Percentiles rank a stretch among this genome's conserved stretches.
Evolutionary conservation across 1,140 invertebrate genomes (phyloP).

Genomic region (Nomia melanderi): DNA sequence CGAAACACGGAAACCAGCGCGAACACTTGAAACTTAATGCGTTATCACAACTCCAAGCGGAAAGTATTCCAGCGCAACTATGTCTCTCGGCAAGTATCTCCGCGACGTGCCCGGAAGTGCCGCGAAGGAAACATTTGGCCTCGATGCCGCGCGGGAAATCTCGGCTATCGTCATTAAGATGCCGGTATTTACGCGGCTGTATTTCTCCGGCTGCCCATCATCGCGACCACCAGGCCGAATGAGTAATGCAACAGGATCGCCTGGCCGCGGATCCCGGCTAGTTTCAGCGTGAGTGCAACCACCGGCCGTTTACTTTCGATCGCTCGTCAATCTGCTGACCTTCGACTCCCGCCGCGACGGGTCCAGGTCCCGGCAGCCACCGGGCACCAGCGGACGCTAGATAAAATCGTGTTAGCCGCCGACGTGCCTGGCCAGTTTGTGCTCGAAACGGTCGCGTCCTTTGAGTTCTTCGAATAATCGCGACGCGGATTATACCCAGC

Average conservation of each 20-base stretch:
- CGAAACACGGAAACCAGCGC: no score
- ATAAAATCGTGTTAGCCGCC: constrained; percentile 24
- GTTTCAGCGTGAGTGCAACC: neutral
- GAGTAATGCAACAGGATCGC: constrained; percentile 53
- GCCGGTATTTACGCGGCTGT: constrained; percentile 53
- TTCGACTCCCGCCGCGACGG: constrained; percentile 23
- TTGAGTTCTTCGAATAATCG: constrained; percentile 37
- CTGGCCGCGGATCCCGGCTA: neutral
- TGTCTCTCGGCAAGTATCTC: neutral
- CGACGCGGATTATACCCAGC: constrained; percentile 26
- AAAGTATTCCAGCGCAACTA: no score
- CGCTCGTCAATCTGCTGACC: constrained; percentile 42
- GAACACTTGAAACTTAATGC: no score
- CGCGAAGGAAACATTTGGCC: constrained; percentile 37
- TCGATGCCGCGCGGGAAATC: constrained; percentile 53
- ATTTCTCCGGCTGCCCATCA: constrained; percentile 53
- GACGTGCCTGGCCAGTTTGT: constrained; percentile 4
- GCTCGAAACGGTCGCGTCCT: constrained; percentile 22
- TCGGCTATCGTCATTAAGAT: constrained; percentile 46
- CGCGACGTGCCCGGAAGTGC: neutral
- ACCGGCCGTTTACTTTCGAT: constrained; percentile 44
- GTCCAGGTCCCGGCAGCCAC: constrained; percentile 8
- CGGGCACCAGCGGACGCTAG: neutral
- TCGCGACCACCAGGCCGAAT: constrained; percentile 39
- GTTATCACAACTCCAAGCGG: no score